Conservation (phyloP, 2,797 vertebrate species). For the Aphelocoma californica region DNA sequence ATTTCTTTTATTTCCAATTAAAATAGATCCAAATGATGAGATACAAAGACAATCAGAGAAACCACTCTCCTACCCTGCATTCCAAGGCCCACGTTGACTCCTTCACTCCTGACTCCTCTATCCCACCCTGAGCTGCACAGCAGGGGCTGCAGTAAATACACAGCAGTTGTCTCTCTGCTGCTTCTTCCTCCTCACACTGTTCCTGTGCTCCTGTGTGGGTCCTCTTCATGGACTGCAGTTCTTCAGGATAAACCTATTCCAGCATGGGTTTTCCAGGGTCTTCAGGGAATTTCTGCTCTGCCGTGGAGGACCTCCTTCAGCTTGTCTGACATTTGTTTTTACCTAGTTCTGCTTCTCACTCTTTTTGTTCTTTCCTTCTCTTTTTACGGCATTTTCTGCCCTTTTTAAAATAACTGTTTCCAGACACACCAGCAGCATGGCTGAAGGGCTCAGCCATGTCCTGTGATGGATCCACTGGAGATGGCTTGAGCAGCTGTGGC, state of each 20-base stretch:
- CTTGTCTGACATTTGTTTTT: background rate
- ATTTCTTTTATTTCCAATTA: background rate
- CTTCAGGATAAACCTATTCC: background rate
- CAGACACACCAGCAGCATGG: background rate
- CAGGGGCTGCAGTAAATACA: background rate
- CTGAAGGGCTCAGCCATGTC: background rate
- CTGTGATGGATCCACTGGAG: background rate
- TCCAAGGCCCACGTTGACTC: background rate
- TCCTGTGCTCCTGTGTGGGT: accelerated
- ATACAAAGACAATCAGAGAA: background rate
- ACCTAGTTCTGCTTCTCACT: background rate
- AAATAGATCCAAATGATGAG: background rate
- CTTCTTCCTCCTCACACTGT: background rate
- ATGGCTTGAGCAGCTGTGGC: background rate
- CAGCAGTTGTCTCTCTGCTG: background rate
- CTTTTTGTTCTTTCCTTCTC: background rate
- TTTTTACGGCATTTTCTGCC: background rate
- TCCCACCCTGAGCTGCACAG: accelerated
- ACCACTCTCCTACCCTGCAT: background rate
- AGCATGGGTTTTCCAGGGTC: background rate
- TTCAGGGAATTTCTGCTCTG: background rate
- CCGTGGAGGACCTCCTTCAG: background rate
- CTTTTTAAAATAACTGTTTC: background rate
- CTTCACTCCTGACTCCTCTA: background rate
- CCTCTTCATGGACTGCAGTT: background rate